Conservation (phyloP, 2,888 invertebrate species). For the Mystacides longicornis region DNA sequence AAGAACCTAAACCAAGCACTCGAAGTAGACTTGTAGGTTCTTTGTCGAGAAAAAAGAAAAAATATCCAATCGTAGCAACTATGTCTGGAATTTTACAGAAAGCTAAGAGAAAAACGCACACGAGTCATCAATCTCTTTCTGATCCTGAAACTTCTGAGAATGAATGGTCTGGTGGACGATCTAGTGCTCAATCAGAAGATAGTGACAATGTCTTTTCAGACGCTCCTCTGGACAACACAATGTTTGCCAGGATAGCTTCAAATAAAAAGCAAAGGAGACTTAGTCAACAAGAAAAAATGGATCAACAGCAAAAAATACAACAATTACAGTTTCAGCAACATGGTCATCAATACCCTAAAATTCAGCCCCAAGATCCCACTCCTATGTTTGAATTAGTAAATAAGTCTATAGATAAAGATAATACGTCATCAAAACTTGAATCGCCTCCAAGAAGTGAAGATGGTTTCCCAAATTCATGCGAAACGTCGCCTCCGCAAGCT, state of each 20-base stretch:
- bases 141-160: constrained; percentile 72
- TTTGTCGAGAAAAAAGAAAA: constrained; percentile 60
- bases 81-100: constrained; percentile 81
- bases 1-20: constrained; percentile 44
- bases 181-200: constrained; percentile 67
- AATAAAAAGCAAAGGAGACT: constrained; percentile 43
- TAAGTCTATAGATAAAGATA: constrained; percentile 24
- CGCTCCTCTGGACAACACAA: constrained; percentile 52
- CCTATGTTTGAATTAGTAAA: constrained; percentile 28
- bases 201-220: constrained; percentile 69
- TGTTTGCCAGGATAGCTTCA: constrained; percentile 56
- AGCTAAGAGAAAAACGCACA: constrained; percentile 62
- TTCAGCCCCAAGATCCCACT: constrained; percentile 32
- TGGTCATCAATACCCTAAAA: constrained; percentile 35
- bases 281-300: constrained; percentile 45
- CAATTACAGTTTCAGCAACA: constrained; percentile 41
- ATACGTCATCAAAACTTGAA: constrained; percentile 6
- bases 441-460: constrained; percentile 29
- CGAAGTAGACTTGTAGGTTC: constrained; percentile 34
- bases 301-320: constrained; percentile 45
- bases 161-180: constrained; percentile 56
- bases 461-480: constrained; percentile 6
- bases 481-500: constrained; percentile 34
- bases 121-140: constrained; percentile 58
- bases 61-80: constrained; percentile 73